These are phyloP conservation scores for Osmerus eperlanus DNA, from an alignment of 2,113 vertebrate genomes.

Conservation along the genomic window DNA sequence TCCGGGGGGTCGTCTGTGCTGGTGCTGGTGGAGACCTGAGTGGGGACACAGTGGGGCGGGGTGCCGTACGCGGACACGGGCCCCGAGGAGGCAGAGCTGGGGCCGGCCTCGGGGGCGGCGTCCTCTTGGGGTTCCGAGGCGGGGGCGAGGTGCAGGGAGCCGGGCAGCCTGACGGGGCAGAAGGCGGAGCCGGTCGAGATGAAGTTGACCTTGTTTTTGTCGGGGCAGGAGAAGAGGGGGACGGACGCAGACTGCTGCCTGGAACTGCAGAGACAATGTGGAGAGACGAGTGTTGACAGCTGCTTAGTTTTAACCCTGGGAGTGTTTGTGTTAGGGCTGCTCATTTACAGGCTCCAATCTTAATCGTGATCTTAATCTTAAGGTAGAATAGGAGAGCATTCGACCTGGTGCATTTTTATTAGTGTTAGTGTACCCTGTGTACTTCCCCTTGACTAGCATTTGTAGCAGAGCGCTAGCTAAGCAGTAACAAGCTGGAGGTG, in stretches of 20 bases:
- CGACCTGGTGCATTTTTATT: no score
- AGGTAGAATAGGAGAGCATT: no score
- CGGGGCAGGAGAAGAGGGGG: slow-evolving; percentile 96
- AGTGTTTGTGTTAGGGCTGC: no score
- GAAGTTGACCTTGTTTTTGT: slow-evolving; percentile 99
- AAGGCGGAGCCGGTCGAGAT: slow-evolving; percentile 96
- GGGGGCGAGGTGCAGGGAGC: slow-evolving; percentile 74
- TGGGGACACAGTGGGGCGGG: slow-evolving; percentile 70
- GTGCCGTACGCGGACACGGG: slow-evolving; percentile 56
- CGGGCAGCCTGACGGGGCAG: slow-evolving; percentile 92
- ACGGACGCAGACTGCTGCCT: slow-evolving; percentile 78
- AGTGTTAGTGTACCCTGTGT: no score
- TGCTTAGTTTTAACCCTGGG: background rate
- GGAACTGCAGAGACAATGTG: slow-evolving; percentile 74
- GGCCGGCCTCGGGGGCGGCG: slow-evolving; percentile 67
- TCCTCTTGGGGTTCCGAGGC: slow-evolving; percentile 75
- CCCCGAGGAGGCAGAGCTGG: slow-evolving; percentile 57
- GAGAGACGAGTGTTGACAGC: background rate
- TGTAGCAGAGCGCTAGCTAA: no score
- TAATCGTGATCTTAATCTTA: no score
- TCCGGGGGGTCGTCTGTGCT: slow-evolving; percentile 78
- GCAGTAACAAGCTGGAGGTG: no score
- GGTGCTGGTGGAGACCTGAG: slow-evolving; percentile 88
- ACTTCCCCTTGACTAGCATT: no score
- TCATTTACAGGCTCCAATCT: no score